Percentiles rank a stretch among this genome's conserved stretches.
Evolutionary conservation across 1,140 invertebrate genomes (phyloP).

Genomic region (Lasioglossum albipes): DNA sequence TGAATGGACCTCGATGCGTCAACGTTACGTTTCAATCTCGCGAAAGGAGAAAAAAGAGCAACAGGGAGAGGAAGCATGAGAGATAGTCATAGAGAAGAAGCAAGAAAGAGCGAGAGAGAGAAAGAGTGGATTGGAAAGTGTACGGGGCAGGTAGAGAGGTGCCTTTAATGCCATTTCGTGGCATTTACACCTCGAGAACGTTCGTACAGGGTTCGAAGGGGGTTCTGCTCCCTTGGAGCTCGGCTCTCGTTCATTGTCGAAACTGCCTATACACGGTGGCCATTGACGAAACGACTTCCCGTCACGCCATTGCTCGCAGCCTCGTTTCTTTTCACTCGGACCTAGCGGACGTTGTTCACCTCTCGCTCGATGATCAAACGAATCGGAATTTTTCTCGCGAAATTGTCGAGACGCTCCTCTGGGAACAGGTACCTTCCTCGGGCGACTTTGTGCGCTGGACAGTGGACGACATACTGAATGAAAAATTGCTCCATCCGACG

Average conservation of each 20-base stretch:
- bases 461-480: no score
- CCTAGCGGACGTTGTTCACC: background rate
- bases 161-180: conserved; percentile 58
- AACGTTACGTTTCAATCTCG: conserved; percentile 58
- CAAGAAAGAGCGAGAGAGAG: background rate
- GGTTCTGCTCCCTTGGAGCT: conserved; percentile 24
- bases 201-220: conserved; percentile 38
- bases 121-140: conserved; percentile 37
- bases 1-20: conserved; percentile 40
- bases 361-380: conserved; percentile 1
- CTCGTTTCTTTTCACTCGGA: conserved; percentile 30
- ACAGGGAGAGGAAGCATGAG: background rate
- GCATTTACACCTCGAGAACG: conserved; percentile 65
- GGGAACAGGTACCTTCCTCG: conserved; percentile 33
- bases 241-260: conserved; percentile 46
- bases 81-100: background rate
- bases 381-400: background rate
- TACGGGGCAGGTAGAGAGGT: conserved; percentile 52
- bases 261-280: conserved; percentile 39
- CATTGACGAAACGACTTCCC: conserved; percentile 68
- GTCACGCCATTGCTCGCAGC: conserved; percentile 62
- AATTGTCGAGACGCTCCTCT: background rate
- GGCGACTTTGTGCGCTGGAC: no score
- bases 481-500: no score
- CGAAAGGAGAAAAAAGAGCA: background rate